Evolutionary conservation across 2,888 invertebrate genomes (phyloP).

Genomic region (Ormia ochracea): DNA sequence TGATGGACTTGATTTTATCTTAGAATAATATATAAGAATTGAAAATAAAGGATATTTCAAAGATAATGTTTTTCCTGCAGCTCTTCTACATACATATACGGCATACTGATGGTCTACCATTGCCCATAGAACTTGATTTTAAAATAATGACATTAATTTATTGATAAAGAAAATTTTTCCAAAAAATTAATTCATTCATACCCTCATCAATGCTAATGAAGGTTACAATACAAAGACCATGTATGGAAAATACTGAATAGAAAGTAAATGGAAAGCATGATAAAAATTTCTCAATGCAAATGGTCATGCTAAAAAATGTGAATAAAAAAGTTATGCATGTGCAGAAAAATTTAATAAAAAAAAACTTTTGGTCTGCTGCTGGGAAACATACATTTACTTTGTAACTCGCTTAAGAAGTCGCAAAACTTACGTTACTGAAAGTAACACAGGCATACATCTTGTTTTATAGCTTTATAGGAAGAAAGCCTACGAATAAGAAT

Average conservation of each 20-base stretch:
- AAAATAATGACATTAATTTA: neutral
- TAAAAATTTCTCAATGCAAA: neutral
- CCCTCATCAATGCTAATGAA: slow-evolving; percentile 25
- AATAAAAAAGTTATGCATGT: too few species aligned
- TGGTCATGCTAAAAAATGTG: too few species aligned
- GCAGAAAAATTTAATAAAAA: too few species aligned
- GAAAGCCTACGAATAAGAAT: neutral
- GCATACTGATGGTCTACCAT: neutral
- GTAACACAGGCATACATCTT: neutral
- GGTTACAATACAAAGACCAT: slow-evolving; percentile 1
- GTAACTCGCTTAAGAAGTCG: neutral
- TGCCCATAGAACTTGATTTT: neutral
- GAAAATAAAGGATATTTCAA: too few species aligned
- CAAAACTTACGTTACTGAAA: neutral
- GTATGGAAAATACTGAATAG: neutral
- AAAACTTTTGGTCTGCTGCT: too few species aligned
- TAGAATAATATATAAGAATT: too few species aligned
- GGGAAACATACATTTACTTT: too few species aligned
- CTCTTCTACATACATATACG: too few species aligned
- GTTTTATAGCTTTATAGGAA: neutral
- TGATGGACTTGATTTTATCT: too few species aligned
- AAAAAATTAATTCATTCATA: neutral
- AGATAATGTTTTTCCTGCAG: too few species aligned
- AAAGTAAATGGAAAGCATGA: neutral
- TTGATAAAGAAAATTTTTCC: neutral